phyloP scores from a whole-genome alignment of 1,140 invertebrate species.

The Pomacea maculata region DNA sequence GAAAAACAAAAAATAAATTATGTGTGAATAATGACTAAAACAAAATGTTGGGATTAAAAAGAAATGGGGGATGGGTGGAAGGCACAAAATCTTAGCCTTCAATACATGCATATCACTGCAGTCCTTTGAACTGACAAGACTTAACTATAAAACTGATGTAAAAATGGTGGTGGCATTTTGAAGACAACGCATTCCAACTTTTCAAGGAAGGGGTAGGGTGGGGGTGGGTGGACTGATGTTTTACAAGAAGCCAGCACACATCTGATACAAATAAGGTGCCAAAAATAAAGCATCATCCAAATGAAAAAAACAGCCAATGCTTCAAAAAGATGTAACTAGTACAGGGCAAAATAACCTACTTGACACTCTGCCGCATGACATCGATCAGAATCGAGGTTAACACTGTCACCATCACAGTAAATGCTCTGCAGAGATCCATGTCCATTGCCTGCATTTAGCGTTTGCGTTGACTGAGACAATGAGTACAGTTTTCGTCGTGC shows the following conservation, averaged over 20 bases:
- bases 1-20: not conserved
- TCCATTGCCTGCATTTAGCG: constrained; percentile 16
- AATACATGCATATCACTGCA: no score
- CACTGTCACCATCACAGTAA: constrained; percentile 15
- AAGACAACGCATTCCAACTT: no score
- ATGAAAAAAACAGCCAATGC: not conserved
- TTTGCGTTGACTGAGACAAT: constrained; percentile 14
- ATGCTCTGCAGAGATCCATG: constrained; percentile 17
- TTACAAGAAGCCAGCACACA: not conserved
- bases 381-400: constrained; percentile 28
- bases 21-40: not conserved
- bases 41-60: no score
- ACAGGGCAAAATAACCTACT: constrained; percentile 17
- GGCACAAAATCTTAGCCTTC: no score
- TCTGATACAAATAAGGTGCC: not conserved
- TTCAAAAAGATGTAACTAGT: not conserved
- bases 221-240: not conserved
- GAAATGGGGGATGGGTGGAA: no score
- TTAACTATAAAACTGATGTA: no score
- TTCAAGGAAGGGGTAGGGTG: not conserved
- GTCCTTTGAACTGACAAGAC: no score
- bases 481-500: constrained; percentile 77
- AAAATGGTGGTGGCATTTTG: no score
- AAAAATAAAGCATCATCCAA: not conserved
- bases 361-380: constrained; percentile 26